Percentiles rank a stretch among this genome's conserved stretches.
Conservation (phyloP, 2,888 invertebrate genomes). For the Ennomos fuscantarius region DNA sequence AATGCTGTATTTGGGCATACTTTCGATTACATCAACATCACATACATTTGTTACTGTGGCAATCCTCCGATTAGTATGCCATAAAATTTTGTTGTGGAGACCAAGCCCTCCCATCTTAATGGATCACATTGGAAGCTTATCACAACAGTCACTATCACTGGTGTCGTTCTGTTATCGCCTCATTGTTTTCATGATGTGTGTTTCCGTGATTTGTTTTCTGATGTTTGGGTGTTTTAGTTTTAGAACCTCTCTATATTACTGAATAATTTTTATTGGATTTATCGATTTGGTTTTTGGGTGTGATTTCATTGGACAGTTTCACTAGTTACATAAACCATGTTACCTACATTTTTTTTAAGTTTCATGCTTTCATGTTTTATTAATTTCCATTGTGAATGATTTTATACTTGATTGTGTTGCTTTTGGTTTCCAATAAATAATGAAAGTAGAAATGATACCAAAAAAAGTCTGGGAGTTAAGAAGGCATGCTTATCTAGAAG, state of each 20-base stretch:
- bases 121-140: conserved; percentile 47
- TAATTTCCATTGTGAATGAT: too few species aligned
- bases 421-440: too few species aligned
- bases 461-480: too few species aligned
- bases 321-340: too few species aligned
- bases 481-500: too few species aligned
- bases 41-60: conserved; percentile 43
- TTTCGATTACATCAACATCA: conserved; percentile 34
- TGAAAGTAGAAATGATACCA: too few species aligned
- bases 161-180: conserved; percentile 37
- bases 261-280: background rate
- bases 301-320: too few species aligned
- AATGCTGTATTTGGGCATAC: conserved; percentile 29
- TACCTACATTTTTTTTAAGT: too few species aligned
- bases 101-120: conserved; percentile 24
- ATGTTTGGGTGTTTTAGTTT: conserved; percentile 47
- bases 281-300: background rate
- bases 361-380: too few species aligned
- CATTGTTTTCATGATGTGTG: conserved; percentile 40
- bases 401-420: too few species aligned
- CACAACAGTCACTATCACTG: conserved; percentile 39
- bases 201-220: conserved; percentile 43
- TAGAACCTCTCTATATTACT: conserved; percentile 26
- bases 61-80: conserved; percentile 45
- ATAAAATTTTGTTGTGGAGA: conserved; percentile 15